Conservation (phyloP, 2,113 vertebrate genomes). For the Ceyx melanurus region DNA sequence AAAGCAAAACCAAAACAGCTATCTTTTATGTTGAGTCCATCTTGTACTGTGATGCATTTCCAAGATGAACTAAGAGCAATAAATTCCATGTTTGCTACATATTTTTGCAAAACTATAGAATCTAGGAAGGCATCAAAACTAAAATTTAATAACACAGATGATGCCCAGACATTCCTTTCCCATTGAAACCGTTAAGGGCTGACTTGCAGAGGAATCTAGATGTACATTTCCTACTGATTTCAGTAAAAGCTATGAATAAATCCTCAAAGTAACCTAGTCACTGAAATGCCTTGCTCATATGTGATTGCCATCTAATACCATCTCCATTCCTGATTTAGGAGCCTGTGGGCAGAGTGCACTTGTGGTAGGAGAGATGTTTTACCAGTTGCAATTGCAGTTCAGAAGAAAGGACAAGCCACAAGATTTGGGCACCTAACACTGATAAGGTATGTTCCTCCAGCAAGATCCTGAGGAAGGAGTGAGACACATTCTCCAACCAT, state of each 20-base stretch:
- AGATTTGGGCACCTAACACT: not conserved
- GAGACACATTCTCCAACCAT: not conserved
- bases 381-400: not conserved
- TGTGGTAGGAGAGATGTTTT: not conserved
- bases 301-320: not conserved
- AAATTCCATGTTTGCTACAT: not conserved
- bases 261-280: not conserved
- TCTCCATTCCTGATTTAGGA: not conserved
- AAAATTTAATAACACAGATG: conserved; percentile 30
- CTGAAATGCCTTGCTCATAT: not conserved
- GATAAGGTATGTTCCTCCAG: not conserved
- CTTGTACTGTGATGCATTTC: conserved; percentile 26
- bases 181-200: not conserved
- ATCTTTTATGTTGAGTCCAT: conserved; percentile 24
- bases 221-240: not conserved
- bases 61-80: conserved; percentile 23
- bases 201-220: not conserved
- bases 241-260: conserved; percentile 33
- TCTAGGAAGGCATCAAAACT: conserved; percentile 1
- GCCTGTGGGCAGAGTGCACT: not conserved
- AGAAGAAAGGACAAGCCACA: not conserved
- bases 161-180: conserved; percentile 21
- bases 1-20: conserved; percentile 1
- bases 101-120: conserved; percentile 39
- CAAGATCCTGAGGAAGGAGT: not conserved